Conservation (phyloP, 2,888 invertebrate species). For the Phortica magna region DNA sequence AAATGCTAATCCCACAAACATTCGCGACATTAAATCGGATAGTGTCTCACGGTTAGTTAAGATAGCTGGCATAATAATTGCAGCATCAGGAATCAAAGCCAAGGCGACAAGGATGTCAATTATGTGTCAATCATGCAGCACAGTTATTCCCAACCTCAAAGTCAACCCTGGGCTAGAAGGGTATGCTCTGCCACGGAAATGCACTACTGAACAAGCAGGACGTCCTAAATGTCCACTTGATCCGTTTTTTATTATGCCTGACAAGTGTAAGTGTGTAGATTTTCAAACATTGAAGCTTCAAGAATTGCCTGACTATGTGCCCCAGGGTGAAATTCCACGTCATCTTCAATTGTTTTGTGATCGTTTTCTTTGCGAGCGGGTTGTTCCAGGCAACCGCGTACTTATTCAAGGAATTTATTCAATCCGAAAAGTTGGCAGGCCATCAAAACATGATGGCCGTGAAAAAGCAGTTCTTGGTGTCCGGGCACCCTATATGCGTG, state of each 20-base stretch:
- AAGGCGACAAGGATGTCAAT: conserved; percentile 97
- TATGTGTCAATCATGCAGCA: conserved; percentile 96
- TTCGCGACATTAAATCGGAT: conserved; percentile 94
- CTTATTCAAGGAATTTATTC: conserved; percentile 96
- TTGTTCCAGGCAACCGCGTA: conserved; percentile 97
- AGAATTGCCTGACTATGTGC: conserved; percentile 94
- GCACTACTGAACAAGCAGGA: conserved; percentile 96
- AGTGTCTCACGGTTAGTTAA: conserved; percentile 95
- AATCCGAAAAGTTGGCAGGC: conserved; percentile 89
- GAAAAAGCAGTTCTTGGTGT: conserved; percentile 93
- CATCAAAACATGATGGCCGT: conserved; percentile 83
- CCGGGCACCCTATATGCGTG: conserved; percentile 94
- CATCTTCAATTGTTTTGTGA: conserved; percentile 97
- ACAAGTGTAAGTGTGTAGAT: conserved; percentile 98
- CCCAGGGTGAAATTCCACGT: conserved; percentile 97
- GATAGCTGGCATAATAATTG: conserved; percentile 96
- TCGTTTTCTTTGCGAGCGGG: conserved; percentile 92
- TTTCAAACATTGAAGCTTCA: conserved; percentile 98
- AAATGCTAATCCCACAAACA: conserved; percentile 87
- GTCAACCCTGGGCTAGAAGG: conserved; percentile 98
- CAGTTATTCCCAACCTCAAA: conserved; percentile 90
- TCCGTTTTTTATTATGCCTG: conserved; percentile 98
- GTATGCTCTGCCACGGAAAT: conserved; percentile 95
- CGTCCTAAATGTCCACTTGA: conserved; percentile 96
- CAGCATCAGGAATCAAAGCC: conserved; percentile 95